Base-by-base conservation (phyloP, 2,113 vertebrate species). In the Ctenomys sociabilis region DNA sequence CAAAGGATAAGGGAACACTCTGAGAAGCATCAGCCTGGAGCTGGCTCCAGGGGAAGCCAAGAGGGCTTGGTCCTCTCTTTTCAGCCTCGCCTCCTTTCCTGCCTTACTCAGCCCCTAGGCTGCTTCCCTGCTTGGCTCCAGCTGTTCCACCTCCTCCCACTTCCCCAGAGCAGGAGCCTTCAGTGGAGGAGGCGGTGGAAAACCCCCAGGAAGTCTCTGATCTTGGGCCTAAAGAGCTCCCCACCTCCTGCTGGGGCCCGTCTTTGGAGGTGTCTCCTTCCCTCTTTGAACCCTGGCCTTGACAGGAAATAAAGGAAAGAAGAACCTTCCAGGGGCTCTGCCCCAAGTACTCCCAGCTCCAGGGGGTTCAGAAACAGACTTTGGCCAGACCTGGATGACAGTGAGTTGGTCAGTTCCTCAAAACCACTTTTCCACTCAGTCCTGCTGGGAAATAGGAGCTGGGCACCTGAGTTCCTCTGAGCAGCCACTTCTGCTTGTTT, bases 161-260 rank as follows among this genome's bases (percentile, higher is more conserved):
- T 90, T 91, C 81, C 80, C 57, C 21, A 61, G 86, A 81, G 35
- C 66, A 30, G 94, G 21, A 85, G 66, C 72, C 80, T 83, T 70
- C 82, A 52, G 40, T 0, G 95, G 83, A 90, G 40, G 78, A 68
- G 40, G 40, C 87, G 63, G 59, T 93, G 80, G 88, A 91, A 93
- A 96, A 24, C 35, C 86, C 96, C 94, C 72, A 92, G 84, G 94
- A 95, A 96, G 85, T 92, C 88, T 97, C 92, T 95, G 78, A 88
- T 96, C 82, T 90, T 57, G 63, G 66, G 78, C 54, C 77, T 94
- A 40, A 81, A 88, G 85, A 85, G 64, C 87, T 81, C 85, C 49
- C 75, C 6, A 61, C 43, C 64, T 9, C 6, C 43, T 86, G 35
- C 22, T 19, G 17, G 64, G 59, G 70, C 14, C 63, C 45, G 70